phyloP scores from a whole-genome alignment of 2,797 vertebrate genomes.

The Perodicticus potto region DNA sequence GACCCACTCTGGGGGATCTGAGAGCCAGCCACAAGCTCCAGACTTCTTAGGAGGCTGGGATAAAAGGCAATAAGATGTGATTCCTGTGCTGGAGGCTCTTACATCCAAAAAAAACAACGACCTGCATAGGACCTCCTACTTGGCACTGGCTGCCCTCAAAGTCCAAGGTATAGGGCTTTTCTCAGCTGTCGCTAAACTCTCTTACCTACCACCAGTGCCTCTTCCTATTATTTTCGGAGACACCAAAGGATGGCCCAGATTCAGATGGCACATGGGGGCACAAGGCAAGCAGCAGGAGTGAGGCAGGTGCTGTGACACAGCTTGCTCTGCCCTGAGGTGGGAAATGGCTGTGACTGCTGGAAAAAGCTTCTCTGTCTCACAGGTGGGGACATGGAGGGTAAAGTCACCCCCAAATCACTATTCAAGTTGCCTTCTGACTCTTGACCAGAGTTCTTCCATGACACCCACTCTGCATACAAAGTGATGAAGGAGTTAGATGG shows the following conservation, averaged over 20 bases:
- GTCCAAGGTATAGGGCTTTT: neutral
- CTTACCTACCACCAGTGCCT: neutral
- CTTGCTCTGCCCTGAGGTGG: neutral
- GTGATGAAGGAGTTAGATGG: neutral
- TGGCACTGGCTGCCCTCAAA: accelerated
- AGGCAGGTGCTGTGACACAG: neutral
- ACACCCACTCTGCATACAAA: neutral
- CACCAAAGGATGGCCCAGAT: neutral
- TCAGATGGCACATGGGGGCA: neutral
- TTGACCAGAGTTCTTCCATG: neutral
- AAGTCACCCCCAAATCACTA: neutral
- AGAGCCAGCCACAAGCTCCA: neutral
- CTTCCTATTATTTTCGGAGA: neutral
- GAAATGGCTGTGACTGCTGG: neutral
- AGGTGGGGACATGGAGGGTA: neutral
- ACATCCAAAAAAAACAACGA: neutral
- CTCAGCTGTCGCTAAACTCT: neutral
- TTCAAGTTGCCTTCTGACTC: neutral
- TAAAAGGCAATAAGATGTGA: neutral
- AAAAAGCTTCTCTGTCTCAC: neutral
- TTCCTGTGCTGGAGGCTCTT: neutral
- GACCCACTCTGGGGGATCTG: neutral
- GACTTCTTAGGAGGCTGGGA: neutral
- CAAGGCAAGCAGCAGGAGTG: accelerated
- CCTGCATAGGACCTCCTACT: neutral